These are phyloP conservation scores for Tyria jacobaeae DNA, from an alignment of 2,888 invertebrate genomes.

Conservation along the genomic window DNA sequence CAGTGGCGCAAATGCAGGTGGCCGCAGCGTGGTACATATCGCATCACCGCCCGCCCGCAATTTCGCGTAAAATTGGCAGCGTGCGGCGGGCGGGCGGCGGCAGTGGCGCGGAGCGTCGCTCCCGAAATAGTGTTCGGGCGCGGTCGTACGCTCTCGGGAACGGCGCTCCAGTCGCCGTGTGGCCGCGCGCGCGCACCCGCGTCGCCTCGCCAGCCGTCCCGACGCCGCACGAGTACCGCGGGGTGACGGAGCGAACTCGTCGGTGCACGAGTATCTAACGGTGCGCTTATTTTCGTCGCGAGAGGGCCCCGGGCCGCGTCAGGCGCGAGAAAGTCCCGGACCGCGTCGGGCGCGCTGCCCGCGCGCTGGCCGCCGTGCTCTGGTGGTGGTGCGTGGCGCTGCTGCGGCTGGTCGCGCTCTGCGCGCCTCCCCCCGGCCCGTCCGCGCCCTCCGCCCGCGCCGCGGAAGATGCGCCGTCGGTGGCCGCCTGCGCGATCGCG, in stretches of 20 bases:
- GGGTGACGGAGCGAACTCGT: constrained; percentile 70
- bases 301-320: constrained; percentile 60
- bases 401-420: constrained; percentile 84
- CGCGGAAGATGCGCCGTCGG: constrained; percentile 79
- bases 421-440: constrained; percentile 83
- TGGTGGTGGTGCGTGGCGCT: constrained; percentile 86
- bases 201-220: constrained; percentile 75
- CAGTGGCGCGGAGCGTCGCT: constrained; percentile 82
- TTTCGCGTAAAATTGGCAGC: constrained; percentile 87
- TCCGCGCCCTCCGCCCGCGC: constrained; percentile 78
- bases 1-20: constrained; percentile 69
- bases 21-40: constrained; percentile 77
- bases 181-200: constrained; percentile 85
- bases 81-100: constrained; percentile 82
- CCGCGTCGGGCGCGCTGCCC: constrained; percentile 82
- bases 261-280: constrained; percentile 69
- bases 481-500: constrained; percentile 80
- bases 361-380: constrained; percentile 86
- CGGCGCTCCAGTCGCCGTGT: constrained; percentile 84
- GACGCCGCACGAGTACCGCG: constrained; percentile 70
- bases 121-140: constrained; percentile 86
- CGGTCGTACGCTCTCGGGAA: constrained; percentile 82
- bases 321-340: constrained; percentile 60
- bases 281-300: constrained; percentile 84
- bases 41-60: constrained; percentile 87